Percentiles rank a stretch among this genome's conserved stretches.
phyloP scores from a whole-genome alignment of 2,113 vertebrate species.

The Sebastes schlegelii region DNA sequence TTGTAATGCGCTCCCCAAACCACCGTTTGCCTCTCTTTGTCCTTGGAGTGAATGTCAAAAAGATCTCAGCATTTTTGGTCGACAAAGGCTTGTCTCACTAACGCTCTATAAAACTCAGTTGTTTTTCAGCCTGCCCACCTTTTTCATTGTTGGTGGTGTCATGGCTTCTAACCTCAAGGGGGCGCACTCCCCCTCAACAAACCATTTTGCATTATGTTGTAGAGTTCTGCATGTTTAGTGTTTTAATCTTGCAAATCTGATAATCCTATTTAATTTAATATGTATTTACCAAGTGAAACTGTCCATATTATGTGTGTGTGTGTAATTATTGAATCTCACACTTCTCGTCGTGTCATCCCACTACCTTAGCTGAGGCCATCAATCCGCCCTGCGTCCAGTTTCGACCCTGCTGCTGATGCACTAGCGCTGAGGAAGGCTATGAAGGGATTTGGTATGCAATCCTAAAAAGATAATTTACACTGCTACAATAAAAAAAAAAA shows the following conservation, averaged over 20 bases:
- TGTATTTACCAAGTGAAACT: not conserved
- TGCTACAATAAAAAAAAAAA: not conserved
- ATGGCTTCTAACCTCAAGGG: constrained; percentile 47
- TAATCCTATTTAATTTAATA: not conserved
- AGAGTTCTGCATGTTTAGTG: constrained; percentile 32
- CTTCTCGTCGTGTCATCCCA: constrained; percentile 4
- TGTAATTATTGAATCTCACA: constrained; percentile 3
- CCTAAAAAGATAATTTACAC: not conserved
- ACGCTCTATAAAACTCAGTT: constrained; percentile 10
- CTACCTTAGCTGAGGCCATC: constrained; percentile 88
- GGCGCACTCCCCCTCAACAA: constrained; percentile 30
- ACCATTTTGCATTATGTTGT: constrained; percentile 34
- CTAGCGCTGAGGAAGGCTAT: constrained; percentile 96
- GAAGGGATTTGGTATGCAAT: constrained; percentile 92
- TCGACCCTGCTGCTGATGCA: constrained; percentile 89
- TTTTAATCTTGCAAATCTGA: constrained; percentile 11
- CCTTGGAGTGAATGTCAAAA: constrained; percentile 53
- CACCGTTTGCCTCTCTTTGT: constrained; percentile 12
- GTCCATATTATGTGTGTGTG: not conserved
- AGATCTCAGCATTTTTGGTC: constrained; percentile 50
- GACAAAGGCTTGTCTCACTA: constrained; percentile 56
- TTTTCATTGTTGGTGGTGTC: constrained; percentile 45
- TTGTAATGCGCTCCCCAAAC: constrained; percentile 28
- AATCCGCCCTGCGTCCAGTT: constrained; percentile 73
- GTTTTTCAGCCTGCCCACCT: constrained; percentile 54